Evolutionary conservation across 2,888 invertebrate species (phyloP), one percentile per base, ranked within the genome.

Genomic region (Drosophila peninsularis): DNA sequence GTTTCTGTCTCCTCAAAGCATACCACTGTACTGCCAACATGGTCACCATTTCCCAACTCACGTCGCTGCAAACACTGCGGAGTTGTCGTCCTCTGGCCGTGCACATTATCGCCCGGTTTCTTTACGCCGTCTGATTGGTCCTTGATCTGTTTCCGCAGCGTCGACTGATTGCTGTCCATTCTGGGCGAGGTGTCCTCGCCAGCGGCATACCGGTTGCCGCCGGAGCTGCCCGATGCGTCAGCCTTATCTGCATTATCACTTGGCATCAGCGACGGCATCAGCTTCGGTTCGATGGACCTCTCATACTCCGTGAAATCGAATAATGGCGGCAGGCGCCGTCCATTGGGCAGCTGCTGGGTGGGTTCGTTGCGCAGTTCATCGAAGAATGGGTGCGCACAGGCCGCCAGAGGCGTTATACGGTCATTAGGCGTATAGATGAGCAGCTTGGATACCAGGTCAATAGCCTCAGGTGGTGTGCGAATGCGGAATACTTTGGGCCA

Each of bases 401-500:
- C 99, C 93, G 98, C 96, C 88, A 99, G 93, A 53, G 99, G 99
- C 73, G 97, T 96, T 91, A 98, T 96, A 70, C 99, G 96, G 88
- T 97, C 95, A 85, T 97, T 97, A 73, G 99, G 99, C 86, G 99
- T 99, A 94, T 99, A 99, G 93, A 99, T 98, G 92, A 99, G 94
- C 90, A 99, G 94, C 83, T 97, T 95, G 77, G 98, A 97, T 83
- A 97, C 97, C 90, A 97, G 94, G 92, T 97, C 96, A 93, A 97
- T 97, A 82, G 97, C 97, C 94, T 98, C 97, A 65, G 96, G 95
- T 53, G 97, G 97, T 82, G 97, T 97, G 92, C 97, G 95, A 88
- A 96, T 96, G 93, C 97, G 96, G 94, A 98, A 98, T 93, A 96
- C 99, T 97, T 99, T 99, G 92, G 97, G 96, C 99, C 99, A 99